Conservation (phyloP, 2,888 invertebrate genomes). For the Adelphocoris suturalis region DNA sequence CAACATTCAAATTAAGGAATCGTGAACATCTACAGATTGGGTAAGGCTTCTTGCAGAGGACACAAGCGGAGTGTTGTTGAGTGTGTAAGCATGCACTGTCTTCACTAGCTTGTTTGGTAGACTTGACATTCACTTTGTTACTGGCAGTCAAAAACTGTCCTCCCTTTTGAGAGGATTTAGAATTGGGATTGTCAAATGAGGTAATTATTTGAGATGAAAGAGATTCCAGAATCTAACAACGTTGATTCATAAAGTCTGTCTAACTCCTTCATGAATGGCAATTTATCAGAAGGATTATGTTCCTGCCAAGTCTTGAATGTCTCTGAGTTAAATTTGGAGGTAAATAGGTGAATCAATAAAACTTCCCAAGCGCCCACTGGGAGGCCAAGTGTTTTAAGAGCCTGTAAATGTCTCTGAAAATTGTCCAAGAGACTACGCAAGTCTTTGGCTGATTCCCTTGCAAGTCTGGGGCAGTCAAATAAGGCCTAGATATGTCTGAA, state of each 20-base stretch:
- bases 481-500: neutral
- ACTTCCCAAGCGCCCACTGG: neutral
- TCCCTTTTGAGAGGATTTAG: neutral
- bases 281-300: neutral
- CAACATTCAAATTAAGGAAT: neutral
- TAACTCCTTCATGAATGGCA: neutral
- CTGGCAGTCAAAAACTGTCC: neutral
- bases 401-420: neutral
- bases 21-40: neutral
- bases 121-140: too few relatives aligned
- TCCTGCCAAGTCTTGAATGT: conserved; percentile 42
- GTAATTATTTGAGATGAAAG: neutral
- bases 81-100: neutral
- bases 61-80: neutral
- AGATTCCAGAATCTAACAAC: neutral
- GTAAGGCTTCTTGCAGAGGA: neutral
- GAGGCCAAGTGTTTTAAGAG: neutral
- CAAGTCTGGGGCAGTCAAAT: neutral
- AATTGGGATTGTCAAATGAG: neutral
- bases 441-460: conserved; percentile 14
- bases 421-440: neutral
- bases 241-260: conserved; percentile 34
- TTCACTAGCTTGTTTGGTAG: too few relatives aligned
- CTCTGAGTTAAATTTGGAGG: neutral
- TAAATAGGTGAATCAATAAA: neutral